phyloP scores from a whole-genome alignment of 2,797 vertebrate species.

The Protonibea diacanthus region DNA sequence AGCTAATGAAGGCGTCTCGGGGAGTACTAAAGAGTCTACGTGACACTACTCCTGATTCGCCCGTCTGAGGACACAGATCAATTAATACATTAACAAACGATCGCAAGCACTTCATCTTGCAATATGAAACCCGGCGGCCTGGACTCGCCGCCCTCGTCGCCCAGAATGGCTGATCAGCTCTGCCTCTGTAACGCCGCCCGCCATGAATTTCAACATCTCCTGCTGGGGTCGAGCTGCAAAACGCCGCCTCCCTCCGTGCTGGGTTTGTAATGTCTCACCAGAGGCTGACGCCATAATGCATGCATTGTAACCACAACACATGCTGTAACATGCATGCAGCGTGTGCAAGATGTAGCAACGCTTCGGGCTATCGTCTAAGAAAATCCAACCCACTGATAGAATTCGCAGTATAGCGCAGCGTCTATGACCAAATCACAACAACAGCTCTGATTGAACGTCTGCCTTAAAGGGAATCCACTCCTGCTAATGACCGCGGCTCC shows the following conservation, averaged over 20 bases:
- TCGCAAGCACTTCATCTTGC: slow-evolving; percentile 73
- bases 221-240: slow-evolving; percentile 28
- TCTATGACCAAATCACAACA: slow-evolving; percentile 41
- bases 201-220: slow-evolving; percentile 56
- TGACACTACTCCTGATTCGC: slow-evolving; percentile 76
- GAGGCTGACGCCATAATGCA: slow-evolving; percentile 27
- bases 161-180: slow-evolving; percentile 67
- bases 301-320: slow-evolving; percentile 24
- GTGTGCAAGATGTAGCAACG: slow-evolving; percentile 10
- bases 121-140: slow-evolving; percentile 71
- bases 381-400: slow-evolving; percentile 34
- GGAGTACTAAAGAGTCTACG: slow-evolving; percentile 78
- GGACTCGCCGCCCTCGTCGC: slow-evolving; percentile 53
- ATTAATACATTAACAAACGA: slow-evolving; percentile 84
- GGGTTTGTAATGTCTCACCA: slow-evolving; percentile 45
- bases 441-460: slow-evolving; percentile 46
- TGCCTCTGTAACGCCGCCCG: slow-evolving; percentile 1
- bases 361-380: slow-evolving; percentile 3
- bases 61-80: slow-evolving; percentile 81
- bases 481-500: slow-evolving; percentile 60
- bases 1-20: slow-evolving; percentile 78
- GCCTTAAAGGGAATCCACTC: slow-evolving; percentile 54
- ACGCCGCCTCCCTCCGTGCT: slow-evolving; percentile 11
- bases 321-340: slow-evolving; percentile 17
- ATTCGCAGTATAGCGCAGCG: slow-evolving; percentile 37